These are phyloP conservation scores for Gonocerus acuteangulatus DNA, from an alignment of 2,888 invertebrate genomes.

Conservation along the genomic window DNA sequence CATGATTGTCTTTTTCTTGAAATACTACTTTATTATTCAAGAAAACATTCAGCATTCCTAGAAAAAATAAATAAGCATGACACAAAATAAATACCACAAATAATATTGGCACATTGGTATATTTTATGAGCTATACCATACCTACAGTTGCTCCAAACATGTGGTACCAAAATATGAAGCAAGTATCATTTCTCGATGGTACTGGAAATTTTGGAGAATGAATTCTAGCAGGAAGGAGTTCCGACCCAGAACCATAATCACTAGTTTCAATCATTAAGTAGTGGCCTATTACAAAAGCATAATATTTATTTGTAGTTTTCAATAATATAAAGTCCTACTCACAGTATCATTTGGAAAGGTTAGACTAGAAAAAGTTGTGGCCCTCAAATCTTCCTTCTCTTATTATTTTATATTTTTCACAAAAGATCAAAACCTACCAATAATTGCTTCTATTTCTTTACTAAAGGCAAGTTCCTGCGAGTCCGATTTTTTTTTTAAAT, in stretches of 20 bases:
- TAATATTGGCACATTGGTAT: background rate
- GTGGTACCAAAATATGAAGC: slow-evolving; percentile 67
- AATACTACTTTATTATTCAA: slow-evolving; percentile 53
- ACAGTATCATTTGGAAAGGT: no score
- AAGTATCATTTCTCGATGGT: slow-evolving; percentile 45
- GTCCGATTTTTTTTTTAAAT: no score
- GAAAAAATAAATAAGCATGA: background rate
- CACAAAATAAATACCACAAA: background rate
- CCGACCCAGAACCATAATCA: slow-evolving; percentile 41
- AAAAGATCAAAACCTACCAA: no score
- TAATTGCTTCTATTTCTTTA: no score
- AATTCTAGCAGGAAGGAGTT: slow-evolving; percentile 1
- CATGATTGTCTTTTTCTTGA: slow-evolving; percentile 58
- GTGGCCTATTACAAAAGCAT: slow-evolving; percentile 51
- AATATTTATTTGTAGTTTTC: no score
- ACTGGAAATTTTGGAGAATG: slow-evolving; percentile 55
- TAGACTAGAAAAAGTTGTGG: no score
- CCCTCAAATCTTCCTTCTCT: no score
- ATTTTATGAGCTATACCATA: slow-evolving; percentile 28
- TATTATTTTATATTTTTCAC: no score
- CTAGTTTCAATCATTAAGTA: slow-evolving; percentile 80
- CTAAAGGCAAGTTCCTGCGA: no score
- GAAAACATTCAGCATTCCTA: slow-evolving; percentile 49
- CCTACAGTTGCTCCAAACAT: slow-evolving; percentile 64
- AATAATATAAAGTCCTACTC: no score